Evolutionary conservation across 2,888 invertebrate genomes (phyloP), one percentile per base, ranked within the genome.

Genomic region (Spilarctia lutea): DNA sequence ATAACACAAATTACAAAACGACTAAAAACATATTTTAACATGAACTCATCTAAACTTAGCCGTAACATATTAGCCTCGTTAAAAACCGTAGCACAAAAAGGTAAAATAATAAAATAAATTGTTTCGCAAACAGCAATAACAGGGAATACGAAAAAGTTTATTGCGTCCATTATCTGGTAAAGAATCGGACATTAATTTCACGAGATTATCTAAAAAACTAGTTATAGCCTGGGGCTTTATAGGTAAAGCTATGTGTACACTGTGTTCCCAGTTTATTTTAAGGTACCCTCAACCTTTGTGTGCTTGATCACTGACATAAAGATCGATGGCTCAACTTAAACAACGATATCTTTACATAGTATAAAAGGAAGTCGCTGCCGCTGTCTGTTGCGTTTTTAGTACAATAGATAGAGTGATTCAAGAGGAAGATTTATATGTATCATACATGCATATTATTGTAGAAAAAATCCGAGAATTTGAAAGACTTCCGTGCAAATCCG

Each of bases 181-280:
- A 71, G 71, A 71, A 71, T 71, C 60, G 56, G 60, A 71, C 63
- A 71, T 71, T 42, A 10, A 70, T 70, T 71, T 42, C 56, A 63
- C 30, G 68, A 63, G 72, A 67, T 73, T 67, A 73, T 73, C 67
- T 45, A 67, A 52, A 68, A 65, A 71, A 71, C 60, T 71, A 63
- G 63, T 42, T 30, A 27, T 65, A 45, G 4, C 30, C 18, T 13
- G 42, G 30, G 42, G 30, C 45, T 63, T 65, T 56, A 39, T 69
- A 69, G 56, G 35, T 35, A n/a, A 69, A 35, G 69, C 35, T 56
- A 18, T n/a, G n/a, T 35, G n/a, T 16, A 6, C 56, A 69, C 20
- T 48, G 20, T 20, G 20, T 13, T 66, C 13, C 7, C 13, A 60
- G 13, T 60, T 60, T n/a, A 27, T 13, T n/a, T n/a, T 30, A 2